Evolutionary conservation across 2,113 vertebrate genomes (phyloP).

Genomic region (Himantopus leucocephalus): DNA sequence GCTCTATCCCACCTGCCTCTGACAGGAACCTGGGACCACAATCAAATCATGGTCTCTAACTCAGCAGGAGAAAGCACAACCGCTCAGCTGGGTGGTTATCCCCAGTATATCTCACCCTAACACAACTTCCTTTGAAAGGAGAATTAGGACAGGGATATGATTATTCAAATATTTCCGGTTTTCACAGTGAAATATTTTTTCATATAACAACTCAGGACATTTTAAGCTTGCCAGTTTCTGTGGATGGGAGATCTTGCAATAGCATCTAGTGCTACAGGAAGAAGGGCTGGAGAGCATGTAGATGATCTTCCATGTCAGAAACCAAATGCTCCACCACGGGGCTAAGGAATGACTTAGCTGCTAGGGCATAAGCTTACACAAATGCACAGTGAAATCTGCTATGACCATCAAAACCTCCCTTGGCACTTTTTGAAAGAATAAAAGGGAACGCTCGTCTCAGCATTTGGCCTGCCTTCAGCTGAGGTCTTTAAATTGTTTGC

Average conservation of each 20-base stretch:
- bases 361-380: not conserved
- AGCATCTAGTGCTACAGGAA: not conserved
- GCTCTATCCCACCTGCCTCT: not conserved
- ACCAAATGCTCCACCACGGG: not conserved
- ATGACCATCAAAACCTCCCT: not conserved
- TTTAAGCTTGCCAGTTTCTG: not conserved
- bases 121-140: not conserved
- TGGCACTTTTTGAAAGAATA: not conserved
- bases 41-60: not conserved
- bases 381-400: not conserved
- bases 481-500: not conserved
- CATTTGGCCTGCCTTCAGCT: not conserved
- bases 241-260: not conserved
- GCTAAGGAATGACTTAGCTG: not conserved
- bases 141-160: not conserved
- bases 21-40: not conserved
- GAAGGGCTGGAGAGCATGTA: not conserved
- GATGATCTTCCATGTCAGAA: not conserved
- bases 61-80: not conserved
- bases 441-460: not conserved
- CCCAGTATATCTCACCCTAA: not conserved
- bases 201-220: not conserved
- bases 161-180: not conserved
- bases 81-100: not conserved
- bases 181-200: not conserved